Percentiles rank a stretch among this genome's conserved stretches.
phyloP scores from a whole-genome alignment of 1,140 invertebrate genomes.

The Chironomus tepperi region DNA sequence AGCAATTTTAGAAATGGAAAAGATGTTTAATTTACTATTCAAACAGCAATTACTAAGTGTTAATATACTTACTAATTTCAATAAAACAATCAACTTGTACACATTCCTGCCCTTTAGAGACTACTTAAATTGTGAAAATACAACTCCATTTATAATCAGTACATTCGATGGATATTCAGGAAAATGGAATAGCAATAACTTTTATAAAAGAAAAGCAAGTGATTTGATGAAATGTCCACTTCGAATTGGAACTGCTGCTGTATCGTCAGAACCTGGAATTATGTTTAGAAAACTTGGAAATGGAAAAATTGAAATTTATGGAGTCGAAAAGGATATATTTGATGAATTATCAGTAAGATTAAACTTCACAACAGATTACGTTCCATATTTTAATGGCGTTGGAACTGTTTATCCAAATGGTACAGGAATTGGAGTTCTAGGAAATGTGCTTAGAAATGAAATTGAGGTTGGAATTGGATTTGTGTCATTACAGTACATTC shows the following conservation, averaged over 20 bases:
- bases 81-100: neutral
- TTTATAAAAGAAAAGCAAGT: neutral
- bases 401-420: neutral
- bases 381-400: neutral
- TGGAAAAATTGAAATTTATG: neutral
- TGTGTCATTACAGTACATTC: neutral
- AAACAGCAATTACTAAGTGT: neutral
- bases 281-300: neutral
- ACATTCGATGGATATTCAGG: neutral
- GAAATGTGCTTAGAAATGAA: neutral
- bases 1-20: neutral
- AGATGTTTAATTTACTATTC: neutral
- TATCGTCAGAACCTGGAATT: neutral
- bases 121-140: neutral
- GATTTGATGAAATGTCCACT: neutral
- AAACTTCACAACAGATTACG: neutral
- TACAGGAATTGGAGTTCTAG: neutral
- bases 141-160: neutral
- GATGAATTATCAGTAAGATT: neutral
- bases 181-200: neutral
- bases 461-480: neutral
- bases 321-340: neutral
- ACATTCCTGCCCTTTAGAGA: neutral
- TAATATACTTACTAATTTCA: neutral
- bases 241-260: neutral